Evolutionary conservation across 2,888 invertebrate genomes (phyloP).

Genomic region (Rapana venosa): DNA sequence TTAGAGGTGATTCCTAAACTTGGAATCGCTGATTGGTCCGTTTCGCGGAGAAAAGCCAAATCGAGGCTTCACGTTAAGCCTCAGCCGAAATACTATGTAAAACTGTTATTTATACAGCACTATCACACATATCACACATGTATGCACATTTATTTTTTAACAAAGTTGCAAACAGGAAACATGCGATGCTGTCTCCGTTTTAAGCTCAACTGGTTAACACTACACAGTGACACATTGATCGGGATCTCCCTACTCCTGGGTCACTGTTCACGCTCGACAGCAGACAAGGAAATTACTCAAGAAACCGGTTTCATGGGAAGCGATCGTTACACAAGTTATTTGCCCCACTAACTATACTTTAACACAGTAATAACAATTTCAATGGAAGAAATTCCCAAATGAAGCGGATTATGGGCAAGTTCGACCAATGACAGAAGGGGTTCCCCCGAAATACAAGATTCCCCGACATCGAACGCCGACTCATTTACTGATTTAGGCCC

Average conservation of each 20-base stretch:
- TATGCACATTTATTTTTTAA: too few species aligned
- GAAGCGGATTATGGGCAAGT: neutral
- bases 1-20: constrained; percentile 39
- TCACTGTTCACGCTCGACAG: neutral
- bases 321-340: too few species aligned
- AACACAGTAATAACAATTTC: too few species aligned
- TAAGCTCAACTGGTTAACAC: too few species aligned
- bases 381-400: neutral
- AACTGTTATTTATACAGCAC: too few species aligned
- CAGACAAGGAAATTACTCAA: neutral
- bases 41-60: constrained; percentile 42
- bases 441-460: constrained; percentile 27
- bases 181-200: too few species aligned
- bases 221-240: neutral
- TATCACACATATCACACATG: too few species aligned
- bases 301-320: neutral
- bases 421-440: constrained; percentile 45
- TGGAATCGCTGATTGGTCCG: constrained; percentile 47
- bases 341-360: too few species aligned
- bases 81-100: too few species aligned
- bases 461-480: too few species aligned
- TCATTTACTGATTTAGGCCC: too few species aligned
- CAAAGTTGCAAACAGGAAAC: too few species aligned
- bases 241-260: neutral
- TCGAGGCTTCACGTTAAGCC: constrained; percentile 46